A percentile compares a stretch with the other conserved stretches of the same genome.
phyloP scores from a whole-genome alignment of 2,797 vertebrate genomes.

The Liasis olivaceus region DNA sequence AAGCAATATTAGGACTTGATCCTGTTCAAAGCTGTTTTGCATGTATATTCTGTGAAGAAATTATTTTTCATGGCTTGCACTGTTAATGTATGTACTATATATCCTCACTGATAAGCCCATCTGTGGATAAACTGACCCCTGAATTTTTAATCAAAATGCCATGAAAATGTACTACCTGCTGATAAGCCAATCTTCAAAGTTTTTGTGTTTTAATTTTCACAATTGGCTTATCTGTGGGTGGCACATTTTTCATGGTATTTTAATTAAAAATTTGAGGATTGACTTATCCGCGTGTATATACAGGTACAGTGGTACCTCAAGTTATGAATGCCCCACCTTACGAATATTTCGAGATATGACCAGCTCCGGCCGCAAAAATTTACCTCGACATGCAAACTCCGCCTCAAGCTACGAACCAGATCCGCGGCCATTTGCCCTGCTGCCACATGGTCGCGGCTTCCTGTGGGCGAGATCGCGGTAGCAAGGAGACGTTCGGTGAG shows the following conservation, averaged over 20 bases:
- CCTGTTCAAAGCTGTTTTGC: neutral
- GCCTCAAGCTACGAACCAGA: too few species aligned
- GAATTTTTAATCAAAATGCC: neutral
- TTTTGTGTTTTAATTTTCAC: neutral
- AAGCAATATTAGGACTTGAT: neutral
- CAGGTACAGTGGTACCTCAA: too few species aligned
- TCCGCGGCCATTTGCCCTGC: too few species aligned
- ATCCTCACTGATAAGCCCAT: neutral
- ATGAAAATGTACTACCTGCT: neutral
- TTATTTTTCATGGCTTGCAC: neutral
- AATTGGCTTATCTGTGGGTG: neutral
- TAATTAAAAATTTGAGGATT: neutral
- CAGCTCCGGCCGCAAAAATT: too few species aligned
- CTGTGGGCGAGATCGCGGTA: too few species aligned
- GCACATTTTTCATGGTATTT: neutral
- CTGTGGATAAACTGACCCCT: neutral
- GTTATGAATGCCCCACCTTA: too few species aligned
- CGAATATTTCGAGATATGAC: too few species aligned
- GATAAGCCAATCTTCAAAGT: neutral
- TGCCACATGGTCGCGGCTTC: too few species aligned
- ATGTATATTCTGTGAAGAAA: neutral
- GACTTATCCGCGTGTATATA: neutral
- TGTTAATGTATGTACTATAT: neutral
- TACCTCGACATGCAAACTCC: too few species aligned
- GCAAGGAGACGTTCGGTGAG: too few species aligned